These are phyloP conservation scores for Saiga tatarica DNA, from an alignment of 2,113 vertebrate genomes.

Conservation along the genomic window DNA sequence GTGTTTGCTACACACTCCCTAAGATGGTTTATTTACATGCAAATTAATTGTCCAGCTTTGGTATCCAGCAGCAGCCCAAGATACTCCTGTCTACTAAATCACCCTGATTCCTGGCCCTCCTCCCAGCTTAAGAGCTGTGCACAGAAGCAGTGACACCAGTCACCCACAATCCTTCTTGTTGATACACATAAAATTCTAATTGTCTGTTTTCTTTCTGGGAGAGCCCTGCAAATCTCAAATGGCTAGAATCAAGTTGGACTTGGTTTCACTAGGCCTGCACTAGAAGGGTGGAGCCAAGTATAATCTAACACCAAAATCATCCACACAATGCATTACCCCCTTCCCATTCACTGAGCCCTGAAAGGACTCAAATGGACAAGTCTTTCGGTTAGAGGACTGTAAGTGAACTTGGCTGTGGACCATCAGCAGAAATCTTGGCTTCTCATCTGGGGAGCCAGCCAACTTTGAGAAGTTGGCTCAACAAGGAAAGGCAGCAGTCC, in stretches of 20 bases:
- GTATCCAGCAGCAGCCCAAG: conserved; percentile 37
- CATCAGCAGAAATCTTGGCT: conserved; percentile 72
- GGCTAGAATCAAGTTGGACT: conserved; percentile 43
- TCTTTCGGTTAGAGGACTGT: conserved; percentile 59
- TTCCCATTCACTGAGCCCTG: conserved; percentile 65
- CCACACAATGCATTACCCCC: conserved; percentile 41
- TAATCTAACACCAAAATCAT: conserved; percentile 51
- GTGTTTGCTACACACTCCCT: neutral
- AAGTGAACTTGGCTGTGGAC: conserved; percentile 74
- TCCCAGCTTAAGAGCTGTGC: conserved; percentile 53
- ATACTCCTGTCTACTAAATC: conserved; percentile 51
- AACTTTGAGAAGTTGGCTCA: conserved; percentile 73
- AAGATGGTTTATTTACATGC: conserved; percentile 54
- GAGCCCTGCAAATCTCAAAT: conserved; percentile 57
- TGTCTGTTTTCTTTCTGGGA: conserved; percentile 61
- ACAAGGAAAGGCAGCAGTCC: conserved; percentile 62
- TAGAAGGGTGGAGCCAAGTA: conserved; percentile 33
- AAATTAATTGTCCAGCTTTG: conserved; percentile 41
- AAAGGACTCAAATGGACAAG: conserved; percentile 73
- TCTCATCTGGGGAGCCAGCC: conserved; percentile 72
- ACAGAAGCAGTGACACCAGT: conserved; percentile 63
- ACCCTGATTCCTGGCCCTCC: conserved; percentile 43
- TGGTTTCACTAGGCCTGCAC: conserved; percentile 44
- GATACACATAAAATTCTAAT: conserved; percentile 68
- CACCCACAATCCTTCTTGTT: conserved; percentile 63